A percentile compares a stretch with the other conserved stretches of the same genome.
Evolutionary conservation across 2,113 vertebrate genomes (phyloP).

Genomic region (Myiopsitta monachus): DNA sequence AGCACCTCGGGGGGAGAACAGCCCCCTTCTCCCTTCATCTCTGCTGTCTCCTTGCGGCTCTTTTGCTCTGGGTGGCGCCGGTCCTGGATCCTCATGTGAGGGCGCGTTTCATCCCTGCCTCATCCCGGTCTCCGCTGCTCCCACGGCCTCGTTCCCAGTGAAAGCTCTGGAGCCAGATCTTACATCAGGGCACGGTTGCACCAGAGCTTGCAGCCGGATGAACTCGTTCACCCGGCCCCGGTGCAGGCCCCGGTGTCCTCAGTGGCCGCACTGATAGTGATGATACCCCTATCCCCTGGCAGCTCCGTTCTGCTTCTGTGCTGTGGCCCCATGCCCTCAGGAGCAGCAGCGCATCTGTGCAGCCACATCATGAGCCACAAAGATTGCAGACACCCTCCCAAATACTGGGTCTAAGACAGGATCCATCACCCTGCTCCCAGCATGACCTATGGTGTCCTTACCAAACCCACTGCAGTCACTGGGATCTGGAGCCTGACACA

Average conservation of each 20-base stretch:
- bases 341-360: accelerated
- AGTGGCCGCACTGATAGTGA: not conserved
- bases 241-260: not conserved
- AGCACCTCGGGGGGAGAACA: not conserved
- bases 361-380: not conserved
- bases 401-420: not conserved
- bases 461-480: accelerated
- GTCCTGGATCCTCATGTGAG: accelerated
- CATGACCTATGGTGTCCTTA: accelerated
- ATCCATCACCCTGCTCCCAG: not conserved
- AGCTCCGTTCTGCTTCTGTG: not conserved
- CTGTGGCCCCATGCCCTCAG: accelerated
- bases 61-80: not conserved
- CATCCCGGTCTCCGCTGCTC: not conserved
- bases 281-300: not conserved
- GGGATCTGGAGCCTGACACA: accelerated
- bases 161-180: not conserved
- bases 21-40: not conserved
- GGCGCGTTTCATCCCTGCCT: not conserved
- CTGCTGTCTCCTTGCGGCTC: not conserved
- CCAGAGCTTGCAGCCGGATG: not conserved
- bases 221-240: not conserved
- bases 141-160: not conserved
- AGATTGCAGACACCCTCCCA: accelerated
- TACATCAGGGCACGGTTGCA: not conserved